phyloP scores from a whole-genome alignment of 2,888 invertebrate species.

The Caenorhabditis sp. region DNA sequence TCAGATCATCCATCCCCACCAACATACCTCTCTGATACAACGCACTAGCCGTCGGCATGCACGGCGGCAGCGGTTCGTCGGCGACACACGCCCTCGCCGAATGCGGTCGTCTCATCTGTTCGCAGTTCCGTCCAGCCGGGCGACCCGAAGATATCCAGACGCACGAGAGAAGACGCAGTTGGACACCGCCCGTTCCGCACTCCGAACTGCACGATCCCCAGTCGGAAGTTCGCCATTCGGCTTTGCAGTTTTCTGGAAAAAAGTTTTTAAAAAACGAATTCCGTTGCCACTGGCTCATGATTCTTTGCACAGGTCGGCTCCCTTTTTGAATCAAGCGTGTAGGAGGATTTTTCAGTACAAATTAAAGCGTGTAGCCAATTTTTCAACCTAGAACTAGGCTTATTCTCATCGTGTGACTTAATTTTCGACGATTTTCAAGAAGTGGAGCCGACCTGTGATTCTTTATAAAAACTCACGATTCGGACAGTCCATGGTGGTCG shows the following conservation, averaged over 20 bases:
- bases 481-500: slow-evolving; percentile 90
- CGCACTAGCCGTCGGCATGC: slow-evolving; percentile 65
- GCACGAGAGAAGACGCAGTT: slow-evolving; percentile 93
- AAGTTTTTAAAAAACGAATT: too few species aligned
- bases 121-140: slow-evolving; percentile 91
- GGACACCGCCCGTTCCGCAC: slow-evolving; percentile 91
- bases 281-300: too few species aligned
- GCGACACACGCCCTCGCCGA: slow-evolving; percentile 77
- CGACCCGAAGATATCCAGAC: slow-evolving; percentile 93
- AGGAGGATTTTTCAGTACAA: too few species aligned
- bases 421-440: too few species aligned
- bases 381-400: too few species aligned
- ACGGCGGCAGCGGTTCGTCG: slow-evolving; percentile 69
- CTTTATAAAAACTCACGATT: slow-evolving; percentile 85
- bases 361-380: too few species aligned
- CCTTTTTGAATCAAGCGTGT: too few species aligned
- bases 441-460: too few species aligned
- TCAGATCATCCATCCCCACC: too few species aligned
- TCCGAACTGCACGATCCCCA: slow-evolving; percentile 94
- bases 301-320: too few species aligned
- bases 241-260: slow-evolving; percentile 84
- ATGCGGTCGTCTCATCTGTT: slow-evolving; percentile 74
- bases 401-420: too few species aligned
- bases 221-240: slow-evolving; percentile 92
- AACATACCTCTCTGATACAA: slow-evolving; percentile 67